Conservation (phyloP, 2,888 invertebrate genomes). For the Drosophila emarginata region DNA sequence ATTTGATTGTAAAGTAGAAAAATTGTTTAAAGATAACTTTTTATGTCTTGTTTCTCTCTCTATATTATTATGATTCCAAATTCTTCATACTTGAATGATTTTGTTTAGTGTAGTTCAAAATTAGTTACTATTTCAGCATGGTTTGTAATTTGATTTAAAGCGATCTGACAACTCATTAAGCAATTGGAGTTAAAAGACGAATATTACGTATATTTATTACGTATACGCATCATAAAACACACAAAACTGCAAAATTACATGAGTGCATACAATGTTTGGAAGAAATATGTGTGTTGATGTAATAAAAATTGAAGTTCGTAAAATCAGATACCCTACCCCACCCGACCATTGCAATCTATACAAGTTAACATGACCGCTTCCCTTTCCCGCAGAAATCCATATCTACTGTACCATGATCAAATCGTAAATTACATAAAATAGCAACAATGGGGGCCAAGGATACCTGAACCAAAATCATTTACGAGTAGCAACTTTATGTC, state of each 20-base stretch:
- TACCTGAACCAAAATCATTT: conserved; percentile 55
- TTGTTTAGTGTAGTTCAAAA: too few species aligned
- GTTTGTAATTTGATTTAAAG: background rate
- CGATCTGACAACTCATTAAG: conserved; percentile 39
- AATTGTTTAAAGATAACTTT: too few species aligned
- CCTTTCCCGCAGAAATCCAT: background rate
- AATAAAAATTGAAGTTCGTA: conserved; percentile 67
- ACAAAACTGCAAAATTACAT: conserved; percentile 38
- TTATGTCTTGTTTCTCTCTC: too few species aligned
- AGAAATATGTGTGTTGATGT: conserved; percentile 57
- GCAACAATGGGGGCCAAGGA: conserved; percentile 23
- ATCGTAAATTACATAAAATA: conserved; percentile 35
- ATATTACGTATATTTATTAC: conserved; percentile 61
- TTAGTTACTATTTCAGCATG: background rate
- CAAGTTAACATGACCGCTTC: background rate
- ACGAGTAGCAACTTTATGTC: conserved; percentile 54
- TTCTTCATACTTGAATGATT: too few species aligned
- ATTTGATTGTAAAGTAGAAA: too few species aligned
- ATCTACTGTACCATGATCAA: conserved; percentile 39
- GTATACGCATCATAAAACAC: conserved; percentile 70
- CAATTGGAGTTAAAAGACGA: conserved; percentile 21
- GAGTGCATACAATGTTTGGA: conserved; percentile 54
- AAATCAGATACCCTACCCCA: conserved; percentile 42
- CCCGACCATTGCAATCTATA: background rate
- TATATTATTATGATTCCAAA: too few species aligned